These are phyloP conservation scores for Palythoa heliodiscus DNA, from an alignment of 92 coral and sea anemone genomes.

Conservation along the genomic window DNA sequence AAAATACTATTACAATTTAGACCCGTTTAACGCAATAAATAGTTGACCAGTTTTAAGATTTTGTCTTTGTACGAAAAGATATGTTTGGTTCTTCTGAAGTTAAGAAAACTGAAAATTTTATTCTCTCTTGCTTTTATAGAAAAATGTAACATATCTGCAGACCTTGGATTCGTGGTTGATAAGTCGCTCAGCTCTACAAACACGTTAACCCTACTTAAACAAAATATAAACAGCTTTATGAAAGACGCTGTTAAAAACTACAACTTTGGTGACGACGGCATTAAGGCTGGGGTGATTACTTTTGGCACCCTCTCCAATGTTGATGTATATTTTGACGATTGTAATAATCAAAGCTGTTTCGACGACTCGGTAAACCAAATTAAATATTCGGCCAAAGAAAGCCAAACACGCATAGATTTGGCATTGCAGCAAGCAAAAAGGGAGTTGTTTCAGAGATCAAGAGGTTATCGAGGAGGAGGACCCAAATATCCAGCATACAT, in stretches of 20 bases:
- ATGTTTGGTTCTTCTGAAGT: neutral
- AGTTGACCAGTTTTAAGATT: too few species aligned
- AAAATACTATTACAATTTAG: too few species aligned
- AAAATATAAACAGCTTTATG: neutral
- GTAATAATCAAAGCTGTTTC: neutral
- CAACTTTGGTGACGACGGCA: neutral
- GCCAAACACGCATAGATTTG: neutral
- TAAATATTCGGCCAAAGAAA: neutral
- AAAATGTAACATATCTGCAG: neutral
- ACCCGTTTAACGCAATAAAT: too few species aligned
- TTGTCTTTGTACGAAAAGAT: neutral
- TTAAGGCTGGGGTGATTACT: neutral
- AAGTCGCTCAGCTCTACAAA: neutral
- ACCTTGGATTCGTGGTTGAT: neutral
- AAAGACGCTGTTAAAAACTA: neutral
- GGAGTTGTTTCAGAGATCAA: neutral
- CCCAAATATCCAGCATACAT: neutral
- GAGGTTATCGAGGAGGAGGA: neutral
- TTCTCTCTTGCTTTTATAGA: neutral
- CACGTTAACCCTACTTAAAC: neutral
- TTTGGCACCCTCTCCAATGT: neutral
- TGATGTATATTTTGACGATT: neutral
- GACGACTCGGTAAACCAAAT: neutral
- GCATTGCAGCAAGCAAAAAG: neutral
- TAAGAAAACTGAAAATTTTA: neutral